Evolutionary conservation across 1,140 invertebrate species (phyloP).

Genomic region (Cotesia glomerata): DNA sequence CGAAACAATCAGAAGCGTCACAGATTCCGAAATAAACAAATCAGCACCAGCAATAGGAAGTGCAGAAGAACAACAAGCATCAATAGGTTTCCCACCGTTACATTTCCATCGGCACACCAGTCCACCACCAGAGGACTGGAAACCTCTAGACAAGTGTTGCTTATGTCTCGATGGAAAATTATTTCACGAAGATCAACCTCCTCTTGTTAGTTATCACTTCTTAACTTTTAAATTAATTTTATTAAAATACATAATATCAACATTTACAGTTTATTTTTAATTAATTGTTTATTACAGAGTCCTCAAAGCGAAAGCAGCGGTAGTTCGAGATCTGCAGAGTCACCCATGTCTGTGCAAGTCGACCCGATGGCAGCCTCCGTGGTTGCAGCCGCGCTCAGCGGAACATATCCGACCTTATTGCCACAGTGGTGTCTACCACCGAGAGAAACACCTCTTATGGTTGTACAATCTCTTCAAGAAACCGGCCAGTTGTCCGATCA

Average conservation of each 20-base stretch:
- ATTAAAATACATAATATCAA: too few species aligned
- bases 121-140: constrained; percentile 77
- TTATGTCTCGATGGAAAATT: constrained; percentile 85
- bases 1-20: constrained; percentile 33
- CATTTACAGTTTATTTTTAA: too few species aligned
- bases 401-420: constrained; percentile 62
- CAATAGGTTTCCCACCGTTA: constrained; percentile 41
- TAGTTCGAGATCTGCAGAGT: constrained; percentile 63
- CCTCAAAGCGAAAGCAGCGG: constrained; percentile 63
- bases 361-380: constrained; percentile 68
- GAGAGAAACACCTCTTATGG: constrained; percentile 59
- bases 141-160: constrained; percentile 83
- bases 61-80: constrained; percentile 30
- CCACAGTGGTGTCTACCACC: constrained; percentile 67
- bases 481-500: constrained; percentile 67
- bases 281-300: constrained; percentile 46
- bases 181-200: constrained; percentile 66
- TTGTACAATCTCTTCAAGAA: constrained; percentile 62
- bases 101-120: constrained; percentile 55
- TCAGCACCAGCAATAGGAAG: constrained; percentile 34
- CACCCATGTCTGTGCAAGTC: constrained; percentile 63
- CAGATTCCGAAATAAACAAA: constrained; percentile 44
- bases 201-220: constrained; percentile 60
- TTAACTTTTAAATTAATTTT: background rate
- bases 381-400: constrained; percentile 70